Percentiles rank a stretch among this genome's conserved stretches.
Evolutionary conservation across 1,140 invertebrate species (phyloP).

Genomic region (Hermetia illucens): DNA sequence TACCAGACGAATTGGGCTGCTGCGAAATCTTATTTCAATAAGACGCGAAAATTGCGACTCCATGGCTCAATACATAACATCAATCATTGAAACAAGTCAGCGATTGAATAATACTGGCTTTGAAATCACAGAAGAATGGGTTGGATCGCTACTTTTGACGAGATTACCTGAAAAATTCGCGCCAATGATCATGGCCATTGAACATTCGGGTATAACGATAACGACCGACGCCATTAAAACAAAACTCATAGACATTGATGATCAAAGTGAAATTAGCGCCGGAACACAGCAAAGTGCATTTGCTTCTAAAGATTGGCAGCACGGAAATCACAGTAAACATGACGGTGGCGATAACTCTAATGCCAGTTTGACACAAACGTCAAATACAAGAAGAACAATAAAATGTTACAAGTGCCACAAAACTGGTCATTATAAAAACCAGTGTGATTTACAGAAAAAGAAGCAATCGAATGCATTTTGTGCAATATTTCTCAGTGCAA

Average conservation of each 20-base stretch:
- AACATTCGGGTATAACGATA: constrained; percentile 17
- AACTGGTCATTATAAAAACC: too few relatives aligned
- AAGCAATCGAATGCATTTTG: too few relatives aligned
- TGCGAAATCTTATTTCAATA: constrained; percentile 8
- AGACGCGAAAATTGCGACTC: constrained; percentile 13
- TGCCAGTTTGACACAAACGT: too few relatives aligned
- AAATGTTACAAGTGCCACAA: too few relatives aligned
- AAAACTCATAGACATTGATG: constrained; percentile 28
- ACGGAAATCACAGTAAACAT: too few relatives aligned
- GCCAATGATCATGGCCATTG: constrained; percentile 31
- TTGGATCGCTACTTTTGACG: constrained; percentile 22
- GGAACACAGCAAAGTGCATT: too few relatives aligned
- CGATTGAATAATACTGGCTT: constrained; percentile 19
- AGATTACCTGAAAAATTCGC: constrained; percentile 24
- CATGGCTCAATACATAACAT: constrained; percentile 23
- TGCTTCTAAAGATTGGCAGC: too few relatives aligned
- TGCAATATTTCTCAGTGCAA: too few relatives aligned
- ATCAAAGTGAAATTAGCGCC: too few relatives aligned
- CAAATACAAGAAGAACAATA: too few relatives aligned
- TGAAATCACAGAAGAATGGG: constrained; percentile 22
- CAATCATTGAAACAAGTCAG: constrained; percentile 21
- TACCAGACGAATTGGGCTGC: constrained; percentile 10
- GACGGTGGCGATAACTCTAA: too few relatives aligned
- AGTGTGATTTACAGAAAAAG: too few relatives aligned
- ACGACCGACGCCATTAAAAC: constrained; percentile 25